These are phyloP conservation scores for Chlorospingus semifuscus DNA, from an alignment of 2,797 vertebrate species.

Conservation along the genomic window DNA sequence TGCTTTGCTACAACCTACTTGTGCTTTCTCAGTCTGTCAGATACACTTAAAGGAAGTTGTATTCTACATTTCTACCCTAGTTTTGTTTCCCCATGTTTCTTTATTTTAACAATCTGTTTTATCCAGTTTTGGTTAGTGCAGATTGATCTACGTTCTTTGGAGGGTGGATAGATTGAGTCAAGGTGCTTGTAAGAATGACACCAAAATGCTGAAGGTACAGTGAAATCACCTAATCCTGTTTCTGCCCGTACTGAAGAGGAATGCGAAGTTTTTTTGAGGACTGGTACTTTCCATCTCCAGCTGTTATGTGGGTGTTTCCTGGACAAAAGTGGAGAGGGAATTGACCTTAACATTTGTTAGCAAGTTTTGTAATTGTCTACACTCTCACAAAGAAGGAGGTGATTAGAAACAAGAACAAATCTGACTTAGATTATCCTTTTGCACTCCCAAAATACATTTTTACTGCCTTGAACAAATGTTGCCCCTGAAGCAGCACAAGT, in stretches of 20 bases:
- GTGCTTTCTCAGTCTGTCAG: constrained; percentile 22
- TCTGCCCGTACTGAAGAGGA: neutral
- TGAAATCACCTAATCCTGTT: neutral
- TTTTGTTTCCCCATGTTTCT: neutral
- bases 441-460: constrained; percentile 1
- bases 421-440: neutral
- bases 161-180: neutral
- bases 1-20: constrained; percentile 15
- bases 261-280: neutral
- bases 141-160: neutral
- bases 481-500: constrained; percentile 1
- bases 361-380: constrained; percentile 25
- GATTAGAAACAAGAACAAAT: constrained; percentile 29
- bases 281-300: neutral
- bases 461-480: constrained; percentile 21
- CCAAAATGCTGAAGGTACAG: neutral
- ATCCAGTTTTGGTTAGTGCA: neutral
- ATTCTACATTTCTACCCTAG: neutral
- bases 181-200: neutral
- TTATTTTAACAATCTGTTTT: neutral
- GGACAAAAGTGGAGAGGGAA: neutral
- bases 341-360: constrained; percentile 23
- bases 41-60: neutral
- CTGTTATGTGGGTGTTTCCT: neutral
- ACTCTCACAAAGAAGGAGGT: neutral